A percentile compares a stretch with the other conserved stretches of the same genome.
Conservation (phyloP, 1,140 invertebrate genomes). For the Pseudomyrmex cubaensis region DNA sequence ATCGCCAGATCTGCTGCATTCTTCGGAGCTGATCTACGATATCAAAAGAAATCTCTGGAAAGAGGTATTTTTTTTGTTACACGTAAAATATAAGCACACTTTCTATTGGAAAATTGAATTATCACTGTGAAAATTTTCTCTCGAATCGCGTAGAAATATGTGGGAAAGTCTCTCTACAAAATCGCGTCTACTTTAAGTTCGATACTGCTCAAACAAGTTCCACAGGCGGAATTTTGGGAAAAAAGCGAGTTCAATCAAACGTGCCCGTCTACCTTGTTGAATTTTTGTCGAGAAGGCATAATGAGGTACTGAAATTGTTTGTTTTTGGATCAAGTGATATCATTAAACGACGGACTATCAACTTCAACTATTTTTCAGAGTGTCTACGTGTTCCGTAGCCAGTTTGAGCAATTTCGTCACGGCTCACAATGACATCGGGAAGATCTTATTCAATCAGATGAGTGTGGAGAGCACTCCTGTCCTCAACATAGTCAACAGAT, state of each 20-base stretch:
- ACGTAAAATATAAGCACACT: not conserved
- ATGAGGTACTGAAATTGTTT: constrained; percentile 72
- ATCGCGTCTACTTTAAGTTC: constrained; percentile 84
- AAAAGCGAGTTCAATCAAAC: constrained; percentile 85
- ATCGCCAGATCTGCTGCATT: constrained; percentile 85
- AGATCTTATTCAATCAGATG: constrained; percentile 85
- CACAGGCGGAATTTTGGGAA: constrained; percentile 85
- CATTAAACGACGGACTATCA: not conserved
- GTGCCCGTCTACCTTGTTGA: constrained; percentile 85
- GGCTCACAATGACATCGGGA: constrained; percentile 86
- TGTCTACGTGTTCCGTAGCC: constrained; percentile 86
- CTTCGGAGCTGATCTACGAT: constrained; percentile 86
- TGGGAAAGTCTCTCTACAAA: constrained; percentile 84
- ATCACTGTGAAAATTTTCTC: not conserved
- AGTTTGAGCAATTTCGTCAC: constrained; percentile 86
- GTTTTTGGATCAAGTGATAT: not conserved
- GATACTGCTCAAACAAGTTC: constrained; percentile 82
- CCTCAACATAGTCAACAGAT: constrained; percentile 86
- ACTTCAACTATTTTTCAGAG: constrained; percentile 69
- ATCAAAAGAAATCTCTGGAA: constrained; percentile 86
- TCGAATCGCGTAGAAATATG: constrained; percentile 82
- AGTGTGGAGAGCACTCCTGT: constrained; percentile 84
- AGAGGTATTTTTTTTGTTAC: constrained; percentile 81
- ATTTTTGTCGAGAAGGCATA: constrained; percentile 85
- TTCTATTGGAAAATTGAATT: too few species aligned